These are phyloP conservation scores for Agrochola litura DNA, from an alignment of 2,888 invertebrate genomes.

Conservation along the genomic window DNA sequence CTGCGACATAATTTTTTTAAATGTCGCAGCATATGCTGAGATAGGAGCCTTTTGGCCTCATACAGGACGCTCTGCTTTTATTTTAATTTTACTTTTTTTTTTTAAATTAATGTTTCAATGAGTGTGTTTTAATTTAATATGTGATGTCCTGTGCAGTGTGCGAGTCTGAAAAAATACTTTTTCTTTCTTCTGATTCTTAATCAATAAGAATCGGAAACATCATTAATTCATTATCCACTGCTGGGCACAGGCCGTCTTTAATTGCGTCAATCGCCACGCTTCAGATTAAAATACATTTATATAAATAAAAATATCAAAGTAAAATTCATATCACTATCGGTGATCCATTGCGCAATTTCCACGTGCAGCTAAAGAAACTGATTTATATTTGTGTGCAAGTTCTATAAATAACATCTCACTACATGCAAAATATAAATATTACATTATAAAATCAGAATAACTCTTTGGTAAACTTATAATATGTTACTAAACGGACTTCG, in stretches of 20 bases:
- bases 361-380: slow-evolving; percentile 5
- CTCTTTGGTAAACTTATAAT: background rate
- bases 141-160: no score
- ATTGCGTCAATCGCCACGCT: background rate
- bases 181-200: no score
- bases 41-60: no score
- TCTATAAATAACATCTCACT: slow-evolving; percentile 17
- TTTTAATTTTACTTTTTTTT: no score
- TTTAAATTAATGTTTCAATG: no score
- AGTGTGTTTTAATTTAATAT: no score
- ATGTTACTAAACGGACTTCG: background rate
- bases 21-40: no score
- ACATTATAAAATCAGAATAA: background rate
- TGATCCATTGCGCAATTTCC: background rate
- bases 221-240: background rate
- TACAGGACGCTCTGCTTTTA: no score
- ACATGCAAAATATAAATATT: background rate
- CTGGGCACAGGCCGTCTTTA: background rate
- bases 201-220: no score
- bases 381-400: background rate
- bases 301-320: background rate
- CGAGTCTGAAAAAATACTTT: no score
- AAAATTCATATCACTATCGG: background rate
- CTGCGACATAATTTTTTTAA: no score
- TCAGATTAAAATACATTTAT: background rate